These are phyloP conservation scores for Mus minutoides DNA, from an alignment of 2,797 vertebrate genomes.

Conservation along the genomic window DNA sequence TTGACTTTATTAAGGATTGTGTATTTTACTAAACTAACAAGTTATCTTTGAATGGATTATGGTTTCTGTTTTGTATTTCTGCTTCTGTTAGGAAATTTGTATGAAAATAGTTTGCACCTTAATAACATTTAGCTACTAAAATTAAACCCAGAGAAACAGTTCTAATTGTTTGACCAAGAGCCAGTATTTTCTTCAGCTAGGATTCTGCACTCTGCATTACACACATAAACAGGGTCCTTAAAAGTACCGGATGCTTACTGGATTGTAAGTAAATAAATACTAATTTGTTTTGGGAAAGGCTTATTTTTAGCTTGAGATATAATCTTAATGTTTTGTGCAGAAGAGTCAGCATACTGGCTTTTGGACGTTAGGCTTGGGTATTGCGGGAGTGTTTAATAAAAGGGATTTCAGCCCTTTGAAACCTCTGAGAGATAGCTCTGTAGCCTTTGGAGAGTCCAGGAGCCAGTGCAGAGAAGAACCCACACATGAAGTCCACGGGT, in stretches of 20 bases:
- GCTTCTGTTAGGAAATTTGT: constrained; percentile 61
- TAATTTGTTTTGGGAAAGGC: constrained; percentile 38
- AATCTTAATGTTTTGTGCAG: constrained; percentile 45
- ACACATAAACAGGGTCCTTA: constrained; percentile 40
- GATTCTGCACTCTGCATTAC: not conserved
- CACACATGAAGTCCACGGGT: not conserved
- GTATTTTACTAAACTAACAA: constrained; percentile 51
- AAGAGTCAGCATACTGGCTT: not conserved
- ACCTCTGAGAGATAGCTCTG: not conserved
- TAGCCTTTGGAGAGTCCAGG: not conserved
- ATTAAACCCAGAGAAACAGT: constrained; percentile 62
- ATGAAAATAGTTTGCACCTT: constrained; percentile 49
- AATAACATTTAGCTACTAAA: constrained; percentile 52
- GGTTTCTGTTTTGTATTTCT: constrained; percentile 57
- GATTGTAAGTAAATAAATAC: constrained; percentile 52
- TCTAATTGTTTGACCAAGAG: constrained; percentile 59
- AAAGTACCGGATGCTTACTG: not conserved
- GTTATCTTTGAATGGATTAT: constrained; percentile 40
- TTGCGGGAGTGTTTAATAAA: not conserved
- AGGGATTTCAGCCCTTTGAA: constrained; percentile 5
- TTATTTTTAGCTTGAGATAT: constrained; percentile 49
- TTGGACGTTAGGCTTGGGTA: constrained; percentile 19
- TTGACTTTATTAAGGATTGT: constrained; percentile 57
- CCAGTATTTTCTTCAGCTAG: constrained; percentile 7
- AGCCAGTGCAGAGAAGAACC: constrained; percentile 39